Conservation (phyloP, 2,888 invertebrate genomes). For the Asteroscopus sphinx region DNA sequence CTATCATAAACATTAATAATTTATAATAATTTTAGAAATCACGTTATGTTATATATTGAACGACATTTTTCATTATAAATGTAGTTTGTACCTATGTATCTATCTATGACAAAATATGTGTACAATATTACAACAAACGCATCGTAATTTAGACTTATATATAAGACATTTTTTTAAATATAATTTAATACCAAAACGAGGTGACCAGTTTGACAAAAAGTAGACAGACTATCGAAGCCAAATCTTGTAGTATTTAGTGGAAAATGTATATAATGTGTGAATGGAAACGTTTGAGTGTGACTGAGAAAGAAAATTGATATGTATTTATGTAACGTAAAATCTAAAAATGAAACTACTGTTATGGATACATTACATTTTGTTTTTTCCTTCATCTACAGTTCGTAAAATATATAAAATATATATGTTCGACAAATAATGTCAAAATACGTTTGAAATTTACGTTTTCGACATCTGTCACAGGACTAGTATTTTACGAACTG, state of each 20-base stretch:
- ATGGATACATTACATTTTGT: too few relatives aligned
- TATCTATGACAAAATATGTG: background rate
- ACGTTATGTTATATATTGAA: background rate
- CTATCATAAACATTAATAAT: background rate
- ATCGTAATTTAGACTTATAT: slow-evolving; percentile 46
- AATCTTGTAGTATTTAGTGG: slow-evolving; percentile 59
- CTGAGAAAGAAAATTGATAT: slow-evolving; percentile 30
- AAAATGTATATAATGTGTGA: slow-evolving; percentile 58
- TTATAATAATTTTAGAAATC: background rate
- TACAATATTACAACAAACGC: slow-evolving; percentile 28
- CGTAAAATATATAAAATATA: too few relatives aligned
- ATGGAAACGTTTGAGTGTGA: slow-evolving; percentile 35
- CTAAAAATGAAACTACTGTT: background rate
- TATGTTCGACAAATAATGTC: too few relatives aligned
- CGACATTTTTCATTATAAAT: too few relatives aligned
- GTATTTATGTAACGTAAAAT: background rate
- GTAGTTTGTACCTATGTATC: too few relatives aligned
- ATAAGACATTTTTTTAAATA: slow-evolving; percentile 53
- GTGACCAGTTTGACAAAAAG: slow-evolving; percentile 77
- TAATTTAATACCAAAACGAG: slow-evolving; percentile 80
- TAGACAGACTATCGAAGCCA: slow-evolving; percentile 59
- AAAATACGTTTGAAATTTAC: too few relatives aligned
- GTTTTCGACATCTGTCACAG: too few relatives aligned
- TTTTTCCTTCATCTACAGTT: too few relatives aligned
- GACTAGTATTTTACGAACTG: too few relatives aligned